Percentiles rank a stretch among this genome's conserved stretches.
Conservation (phyloP, 2,888 invertebrate genomes). For the Diarsia dahlii region DNA sequence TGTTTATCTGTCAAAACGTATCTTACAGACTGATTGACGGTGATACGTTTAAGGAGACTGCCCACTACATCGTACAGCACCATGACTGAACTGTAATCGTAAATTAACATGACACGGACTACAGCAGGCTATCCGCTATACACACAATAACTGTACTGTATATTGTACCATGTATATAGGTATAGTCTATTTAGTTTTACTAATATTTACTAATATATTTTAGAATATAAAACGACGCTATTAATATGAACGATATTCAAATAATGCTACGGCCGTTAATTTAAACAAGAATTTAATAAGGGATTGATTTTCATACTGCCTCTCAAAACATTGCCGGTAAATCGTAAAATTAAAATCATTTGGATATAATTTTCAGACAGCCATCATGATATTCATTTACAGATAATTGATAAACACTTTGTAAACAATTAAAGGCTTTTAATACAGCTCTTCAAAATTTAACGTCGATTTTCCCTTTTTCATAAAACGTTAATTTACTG, state of each 20-base stretch:
- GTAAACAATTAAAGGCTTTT: conserved; percentile 18
- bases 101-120: too few relatives aligned
- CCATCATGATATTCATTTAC: conserved; percentile 27
- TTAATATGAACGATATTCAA: not conserved
- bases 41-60: too few relatives aligned
- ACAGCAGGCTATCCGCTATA: too few relatives aligned
- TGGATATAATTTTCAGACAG: conserved; percentile 12
- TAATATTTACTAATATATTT: not conserved
- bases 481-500: conserved; percentile 30
- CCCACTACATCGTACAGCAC: too few relatives aligned
- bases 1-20: not conserved
- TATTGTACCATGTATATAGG: too few relatives aligned
- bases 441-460: conserved; percentile 15
- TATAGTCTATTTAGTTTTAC: not conserved
- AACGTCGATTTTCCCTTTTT: conserved; percentile 22
- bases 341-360: conserved; percentile 19
- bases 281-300: conserved; percentile 7
- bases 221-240: not conserved
- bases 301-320: not conserved
- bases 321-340: not conserved
- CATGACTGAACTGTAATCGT: too few relatives aligned
- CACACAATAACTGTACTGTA: too few relatives aligned
- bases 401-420: conserved; percentile 37
- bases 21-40: too few relatives aligned
- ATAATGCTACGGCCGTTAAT: not conserved